Base-by-base conservation (phyloP, 92 coral and sea anemone genomes). In the Paragorgia papillata region DNA sequence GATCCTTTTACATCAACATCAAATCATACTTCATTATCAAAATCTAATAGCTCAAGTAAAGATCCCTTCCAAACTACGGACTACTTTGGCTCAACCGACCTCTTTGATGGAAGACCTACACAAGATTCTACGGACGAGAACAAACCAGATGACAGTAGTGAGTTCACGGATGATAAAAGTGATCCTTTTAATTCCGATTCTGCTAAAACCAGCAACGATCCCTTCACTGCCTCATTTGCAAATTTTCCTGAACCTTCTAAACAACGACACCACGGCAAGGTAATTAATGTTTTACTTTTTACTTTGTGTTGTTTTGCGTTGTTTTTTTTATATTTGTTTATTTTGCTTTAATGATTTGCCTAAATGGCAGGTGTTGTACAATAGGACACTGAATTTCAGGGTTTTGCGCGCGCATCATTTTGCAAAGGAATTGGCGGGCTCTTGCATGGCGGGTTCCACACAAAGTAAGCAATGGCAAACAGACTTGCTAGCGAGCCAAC, bases 1-100 rank as follows among this genome's bases (percentile, higher is more conserved):
- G 99, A 95, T 76, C 99, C 99, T 34, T 95, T 95, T 75, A 95
- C 91, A 75, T 73, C 94, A 46, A 97, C 90, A 34, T 77, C 92
- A 30, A 90, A 85, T 62, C 82, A 90, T 67, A 82, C 88, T 18
- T 69, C 92, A n/a, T 50, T 49, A 14, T 69, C 60, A 59, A 85
- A 80, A 53, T 17, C 83, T 34, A 61, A 57, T 32, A 55, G 74
- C 33, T 77, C 89, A 19, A 85, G 69, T 50, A 89, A 86, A 73
- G 94, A 89, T 53, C 94, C 94, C 18, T 89, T 89, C 40, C 78
- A 71, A 71, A 33, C 29, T 34, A 50, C 78, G 15, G 78, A 71
- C 35, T 71, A 53, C 43, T 71, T 71, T 26, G 33, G 61, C 19
- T 53, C 62, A 20, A 71, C 44, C 22, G 78, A 71, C 65, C 33